A percentile compares a stretch with the other conserved stretches of the same genome.
phyloP scores from a whole-genome alignment of 2,888 invertebrate species.

The Scelioninae gen. 1 region DNA sequence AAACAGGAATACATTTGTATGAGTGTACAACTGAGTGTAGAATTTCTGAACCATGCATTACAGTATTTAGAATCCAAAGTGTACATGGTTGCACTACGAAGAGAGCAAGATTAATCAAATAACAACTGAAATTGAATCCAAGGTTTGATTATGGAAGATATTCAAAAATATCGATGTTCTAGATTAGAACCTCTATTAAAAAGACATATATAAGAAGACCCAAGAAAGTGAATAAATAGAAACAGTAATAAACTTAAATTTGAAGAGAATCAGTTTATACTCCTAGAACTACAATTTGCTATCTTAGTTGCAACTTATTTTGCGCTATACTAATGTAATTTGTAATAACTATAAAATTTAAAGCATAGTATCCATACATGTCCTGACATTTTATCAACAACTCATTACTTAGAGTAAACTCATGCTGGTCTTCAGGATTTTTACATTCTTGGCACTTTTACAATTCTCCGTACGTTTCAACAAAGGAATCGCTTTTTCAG shows the following conservation, averaged over 20 bases:
- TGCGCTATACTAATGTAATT: background rate
- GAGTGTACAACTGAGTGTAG: conserved; percentile 14
- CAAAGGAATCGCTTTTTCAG: conserved; percentile 25
- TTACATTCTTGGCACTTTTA: conserved; percentile 44
- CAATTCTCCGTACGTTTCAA: conserved; percentile 28
- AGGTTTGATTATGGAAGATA: too few species aligned
- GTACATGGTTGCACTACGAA: too few species aligned
- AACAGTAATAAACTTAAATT: too few species aligned
- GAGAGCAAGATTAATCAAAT: too few species aligned
- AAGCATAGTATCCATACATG: background rate
- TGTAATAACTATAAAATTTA: background rate
- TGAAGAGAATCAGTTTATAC: too few species aligned
- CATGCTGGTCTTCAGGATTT: conserved; percentile 2
- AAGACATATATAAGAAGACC: too few species aligned
- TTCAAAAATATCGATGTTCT: too few species aligned
- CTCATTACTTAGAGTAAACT: conserved; percentile 42
- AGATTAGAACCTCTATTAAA: background rate
- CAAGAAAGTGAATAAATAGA: too few species aligned
- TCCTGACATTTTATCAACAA: conserved; percentile 35
- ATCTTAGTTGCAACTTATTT: too few species aligned
- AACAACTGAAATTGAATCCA: too few species aligned
- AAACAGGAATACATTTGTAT: conserved; percentile 37
- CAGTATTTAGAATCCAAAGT: conserved; percentile 10
- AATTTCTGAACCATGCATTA: conserved; percentile 24
- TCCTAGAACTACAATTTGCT: too few species aligned